phyloP scores from a whole-genome alignment of 2,888 invertebrate species.

The Drosophila acutilabella region DNA sequence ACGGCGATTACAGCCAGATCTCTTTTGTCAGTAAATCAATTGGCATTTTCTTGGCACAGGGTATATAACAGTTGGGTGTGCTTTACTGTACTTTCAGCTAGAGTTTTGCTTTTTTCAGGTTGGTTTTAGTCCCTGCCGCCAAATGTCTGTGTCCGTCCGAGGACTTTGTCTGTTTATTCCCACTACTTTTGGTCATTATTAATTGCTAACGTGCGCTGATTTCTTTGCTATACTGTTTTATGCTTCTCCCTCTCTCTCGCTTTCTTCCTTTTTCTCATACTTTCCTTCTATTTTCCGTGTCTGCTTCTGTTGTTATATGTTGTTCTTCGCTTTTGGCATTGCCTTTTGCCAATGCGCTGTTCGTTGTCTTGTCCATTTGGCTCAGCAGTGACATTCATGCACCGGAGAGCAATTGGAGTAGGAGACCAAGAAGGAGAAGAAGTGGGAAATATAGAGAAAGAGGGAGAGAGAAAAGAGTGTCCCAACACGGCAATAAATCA shows the following conservation, averaged over 20 bases:
- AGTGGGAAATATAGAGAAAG: not conserved
- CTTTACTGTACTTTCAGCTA: slow-evolving; percentile 2
- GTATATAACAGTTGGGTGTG: not conserved
- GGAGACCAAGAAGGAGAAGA: slow-evolving; percentile 7
- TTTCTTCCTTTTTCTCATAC: no score
- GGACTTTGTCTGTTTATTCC: slow-evolving; percentile 45
- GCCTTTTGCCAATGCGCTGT: slow-evolving; percentile 48
- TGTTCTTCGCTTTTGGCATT: slow-evolving; percentile 36
- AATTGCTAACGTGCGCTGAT: slow-evolving; percentile 81
- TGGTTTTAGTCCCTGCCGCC: slow-evolving; percentile 65
- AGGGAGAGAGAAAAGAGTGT: slow-evolving; percentile 9
- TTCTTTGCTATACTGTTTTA: slow-evolving; percentile 73
- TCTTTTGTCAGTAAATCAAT: no score
- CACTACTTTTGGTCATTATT: slow-evolving; percentile 73
- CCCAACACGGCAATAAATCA: slow-evolving; percentile 70
- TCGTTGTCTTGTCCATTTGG: slow-evolving; percentile 71
- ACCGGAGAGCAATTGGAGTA: slow-evolving; percentile 61
- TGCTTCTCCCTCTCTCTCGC: slow-evolving; percentile 26
- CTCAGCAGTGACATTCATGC: slow-evolving; percentile 79
- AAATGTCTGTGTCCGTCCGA: slow-evolving; percentile 47
- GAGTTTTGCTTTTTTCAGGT: slow-evolving; percentile 4
- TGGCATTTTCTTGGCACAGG: not conserved
- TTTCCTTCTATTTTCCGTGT: no score
- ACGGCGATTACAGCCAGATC: no score
- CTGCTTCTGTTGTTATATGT: slow-evolving; percentile 59